A percentile compares a stretch with the other conserved stretches of the same genome.
Conservation (phyloP, 2,113 vertebrate genomes). For the Burhinus oedicnemus region DNA sequence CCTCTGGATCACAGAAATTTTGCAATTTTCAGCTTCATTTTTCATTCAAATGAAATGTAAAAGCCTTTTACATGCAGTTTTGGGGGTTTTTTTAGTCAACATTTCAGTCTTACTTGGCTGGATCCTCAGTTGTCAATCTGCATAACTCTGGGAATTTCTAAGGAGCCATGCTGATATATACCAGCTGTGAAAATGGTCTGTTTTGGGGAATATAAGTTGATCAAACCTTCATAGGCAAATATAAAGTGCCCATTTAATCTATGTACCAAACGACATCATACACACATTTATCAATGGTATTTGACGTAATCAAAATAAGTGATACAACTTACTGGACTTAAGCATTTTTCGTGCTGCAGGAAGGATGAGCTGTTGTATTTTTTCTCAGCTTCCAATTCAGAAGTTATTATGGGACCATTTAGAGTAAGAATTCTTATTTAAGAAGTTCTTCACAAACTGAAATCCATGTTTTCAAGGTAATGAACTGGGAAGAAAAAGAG, state of each 20-base stretch:
- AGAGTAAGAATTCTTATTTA: neutral
- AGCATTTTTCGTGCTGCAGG: neutral
- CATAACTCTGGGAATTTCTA: neutral
- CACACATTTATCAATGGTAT: neutral
- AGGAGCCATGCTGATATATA: neutral
- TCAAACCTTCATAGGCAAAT: neutral
- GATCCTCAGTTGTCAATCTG: neutral
- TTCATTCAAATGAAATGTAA: neutral
- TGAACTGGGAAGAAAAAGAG: neutral
- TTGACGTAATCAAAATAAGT: neutral
- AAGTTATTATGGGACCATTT: neutral
- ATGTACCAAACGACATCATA: neutral
- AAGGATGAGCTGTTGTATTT: neutral
- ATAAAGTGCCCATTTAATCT: neutral
- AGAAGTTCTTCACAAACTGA: neutral
- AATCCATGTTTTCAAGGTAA: neutral
- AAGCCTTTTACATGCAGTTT: neutral
- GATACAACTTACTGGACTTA: neutral
- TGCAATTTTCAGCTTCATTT: neutral
- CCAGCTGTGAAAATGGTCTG: neutral
- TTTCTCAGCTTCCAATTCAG: neutral
- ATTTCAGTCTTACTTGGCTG: neutral
- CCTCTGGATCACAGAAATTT: neutral
- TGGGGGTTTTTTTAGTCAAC: neutral
- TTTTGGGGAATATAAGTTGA: neutral